Evolutionary conservation across 2,113 vertebrate species (phyloP), one percentile per base, ranked within the genome.

Genomic region (Chionomys nivalis): DNA sequence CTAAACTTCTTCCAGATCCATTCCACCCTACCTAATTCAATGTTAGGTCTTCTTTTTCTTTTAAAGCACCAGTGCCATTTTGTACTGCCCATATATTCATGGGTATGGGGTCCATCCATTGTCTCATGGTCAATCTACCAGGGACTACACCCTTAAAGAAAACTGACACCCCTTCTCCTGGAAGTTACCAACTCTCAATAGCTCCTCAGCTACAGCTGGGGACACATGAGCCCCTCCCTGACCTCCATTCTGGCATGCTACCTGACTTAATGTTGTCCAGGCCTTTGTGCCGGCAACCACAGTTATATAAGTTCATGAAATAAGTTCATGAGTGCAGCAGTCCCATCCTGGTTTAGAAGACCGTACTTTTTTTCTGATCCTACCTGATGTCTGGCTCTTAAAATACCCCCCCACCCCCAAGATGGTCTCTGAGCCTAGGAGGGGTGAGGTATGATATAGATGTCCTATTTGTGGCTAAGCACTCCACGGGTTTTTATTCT

Each of bases 141-240:
- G 17, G 26, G 10, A 28, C 42, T 42, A 86, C 10, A 47, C 9
- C 16, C 61, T 86, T 65, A 86, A 33, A 65, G 58, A 31, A 63
- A 63, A 66, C 26, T 65, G 82, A 44, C 8, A 17, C 1, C 0
- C 0, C 31, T 33, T 12, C 1, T 13, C 26, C 7, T 17, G 44
- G 42, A 86, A 44, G 83, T 63, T 13, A 44, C 31, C n/a, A 85
- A 19, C 82, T 85, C 58, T 85, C 39, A 65, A 44, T 85, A 44
- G 61, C 39, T 21, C 24, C 36, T 85, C 14, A 39, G 23, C 12
- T 85, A 3, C 42, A 47, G 31, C 1, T 65, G 26, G 26, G 61
- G 26, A 44, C 24, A 49, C 17, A 7, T 12, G 42, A 47, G 31
- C 11, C 42, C 14, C 39, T 86, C 63, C 39, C 5, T 36, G 31